Base-by-base conservation (phyloP, 2,888 invertebrate species). In the Agrotis segetum region DNA sequence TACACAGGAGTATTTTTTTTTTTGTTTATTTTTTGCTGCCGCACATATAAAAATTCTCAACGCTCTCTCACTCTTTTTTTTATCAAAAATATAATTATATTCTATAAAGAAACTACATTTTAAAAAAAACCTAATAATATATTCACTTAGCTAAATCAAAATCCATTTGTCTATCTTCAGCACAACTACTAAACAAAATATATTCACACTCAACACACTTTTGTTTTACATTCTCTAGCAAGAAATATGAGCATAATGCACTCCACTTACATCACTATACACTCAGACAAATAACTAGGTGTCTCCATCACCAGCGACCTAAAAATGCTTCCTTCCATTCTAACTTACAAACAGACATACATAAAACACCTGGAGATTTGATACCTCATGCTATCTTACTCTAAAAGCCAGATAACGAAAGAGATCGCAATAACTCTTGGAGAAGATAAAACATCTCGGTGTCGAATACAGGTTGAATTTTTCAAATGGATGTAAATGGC, bases 401-500 rank as follows among this genome's bases (percentile, higher is more conserved):
- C 68, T 67, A 19, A 64, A 24, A 34, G 34, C 16, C 2, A 60
- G 77, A 83, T 80, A 85, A 80, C 44, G 77, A 85, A 56, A 67
- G 75, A 81, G 84, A 83, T 29, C 50, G 63, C 73, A 60, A 66
- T 83, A 84, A 76, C 63, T 84, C 84, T 74, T 84, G 63, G 60
- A 67, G 47, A 64, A 84, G 85, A 84, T 84, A 84, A 85, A 84
- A 81, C 71, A 74, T 77, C 79, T 82, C 74, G n/a, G 71, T 79
- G 78, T 81, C 86, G 77, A 84, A 84, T 40, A 40, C 11, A 40
- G 40, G 40, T 9, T 40, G 40, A 40, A 40, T 40, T 40, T 40
- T 40, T 40, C 34, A 40, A 40, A 40, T 40, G 9, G 40, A 40
- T 11, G 40, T 11, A 9, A 11, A 40, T 40, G 40, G 40, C 40